These are phyloP conservation scores for Callionymus lyra DNA, from an alignment of 2,113 vertebrate genomes.

Conservation along the genomic window DNA sequence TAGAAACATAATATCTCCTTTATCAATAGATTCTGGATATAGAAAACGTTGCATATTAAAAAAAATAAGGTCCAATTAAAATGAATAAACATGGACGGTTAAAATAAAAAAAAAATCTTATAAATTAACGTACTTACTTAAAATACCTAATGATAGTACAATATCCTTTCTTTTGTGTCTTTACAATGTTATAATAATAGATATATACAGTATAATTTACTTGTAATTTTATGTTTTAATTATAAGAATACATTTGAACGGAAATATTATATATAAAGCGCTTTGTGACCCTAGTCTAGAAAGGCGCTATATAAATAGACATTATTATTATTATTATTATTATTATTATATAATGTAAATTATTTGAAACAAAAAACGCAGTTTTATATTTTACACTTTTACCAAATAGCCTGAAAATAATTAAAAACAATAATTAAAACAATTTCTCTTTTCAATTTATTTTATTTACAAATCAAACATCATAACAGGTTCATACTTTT, in stretches of 20 bases:
- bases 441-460: slow-evolving; percentile 7
- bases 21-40: no score
- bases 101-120: neutral
- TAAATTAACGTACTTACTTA: neutral
- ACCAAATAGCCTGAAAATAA: neutral
- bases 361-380: neutral
- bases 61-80: neutral
- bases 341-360: neutral
- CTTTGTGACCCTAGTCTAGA: no score
- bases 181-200: neutral
- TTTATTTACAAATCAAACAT: no score
- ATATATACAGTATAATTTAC: neutral
- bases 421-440: slow-evolving; percentile 3
- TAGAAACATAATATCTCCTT: no score
- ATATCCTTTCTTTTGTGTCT: neutral
- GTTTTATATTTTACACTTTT: neutral
- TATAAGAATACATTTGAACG: neutral
- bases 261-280: neutral
- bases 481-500: no score
- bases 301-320: no score
- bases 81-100: neutral
- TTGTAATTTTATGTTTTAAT: no score
- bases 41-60: neutral
- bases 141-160: neutral
- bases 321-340: neutral